Evolutionary conservation across 2,797 vertebrate species (phyloP), one percentile per base, ranked within the genome.

Genomic region (Aplochiton taeniatus): DNA sequence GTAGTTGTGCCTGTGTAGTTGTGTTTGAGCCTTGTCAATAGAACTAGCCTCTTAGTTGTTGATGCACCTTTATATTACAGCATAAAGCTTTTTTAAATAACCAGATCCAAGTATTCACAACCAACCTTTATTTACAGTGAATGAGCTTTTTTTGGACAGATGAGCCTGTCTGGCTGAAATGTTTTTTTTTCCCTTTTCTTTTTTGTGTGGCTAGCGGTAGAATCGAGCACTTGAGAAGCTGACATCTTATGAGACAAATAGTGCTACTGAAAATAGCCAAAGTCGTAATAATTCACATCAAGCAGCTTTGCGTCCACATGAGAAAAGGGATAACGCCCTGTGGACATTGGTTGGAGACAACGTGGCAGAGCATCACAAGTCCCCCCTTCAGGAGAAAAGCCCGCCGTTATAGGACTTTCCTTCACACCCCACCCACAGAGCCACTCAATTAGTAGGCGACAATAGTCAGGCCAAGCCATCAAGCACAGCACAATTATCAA

Each of bases 221-320:
- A 31, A 31, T 3, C 6, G 2, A 31, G 6, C 31, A 6, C 68
- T 73, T 69, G 61, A 80, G 81, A 81, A 72, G 75, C 72, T 64
- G 74, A 76, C 77, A 72, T 84, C 70, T 69, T 83, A 85, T 78
- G 74, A 81, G 73, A 76, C 69, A 48, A 8, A 77, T 70, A 83
- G 84, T 82, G 58, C 72, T 54, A 54, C 76, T 70, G 59, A 83
- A 86, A 61, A 70, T 73, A 72, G 72, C 75, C 69, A 64, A 79
- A 87, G 80, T 82, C 80, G 75, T 70, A 75, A 76, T 77, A 76
- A 85, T 88, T 82, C 77, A 84, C 72, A 85, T 82, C 65, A 73
- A 74, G 80, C 64, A 70, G 72, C 75, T 78, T 85, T 85, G 76
- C 74, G 72, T 79, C 72, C 75, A 63, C 16, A 12, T 44, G 66